These are phyloP conservation scores for Staurois parvus DNA, from an alignment of 2,797 vertebrate species.

Conservation along the genomic window DNA sequence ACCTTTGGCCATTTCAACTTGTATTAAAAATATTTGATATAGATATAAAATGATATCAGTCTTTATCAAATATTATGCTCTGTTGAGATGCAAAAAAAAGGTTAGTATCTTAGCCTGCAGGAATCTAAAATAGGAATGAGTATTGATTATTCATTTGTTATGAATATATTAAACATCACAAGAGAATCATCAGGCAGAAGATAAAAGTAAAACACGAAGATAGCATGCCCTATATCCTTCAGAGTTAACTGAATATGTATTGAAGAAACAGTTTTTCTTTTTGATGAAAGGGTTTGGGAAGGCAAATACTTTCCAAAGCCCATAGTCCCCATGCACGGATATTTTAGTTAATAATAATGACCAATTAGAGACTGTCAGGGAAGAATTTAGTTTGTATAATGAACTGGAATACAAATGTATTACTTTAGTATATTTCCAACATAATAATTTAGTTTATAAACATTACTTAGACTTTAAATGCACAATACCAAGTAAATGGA, in stretches of 20 bases:
- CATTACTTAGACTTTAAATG: background rate
- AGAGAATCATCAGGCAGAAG: background rate
- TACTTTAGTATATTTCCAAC: background rate
- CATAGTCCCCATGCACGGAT: background rate
- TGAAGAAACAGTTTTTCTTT: slow-evolving; percentile 7
- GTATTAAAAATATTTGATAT: too few species aligned
- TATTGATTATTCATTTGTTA: background rate
- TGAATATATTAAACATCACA: slow-evolving; percentile 29
- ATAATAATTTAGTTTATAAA: background rate
- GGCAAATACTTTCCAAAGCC: slow-evolving; percentile 20
- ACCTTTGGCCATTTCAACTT: too few species aligned
- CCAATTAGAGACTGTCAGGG: slow-evolving; percentile 16
- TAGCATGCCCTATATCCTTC: background rate
- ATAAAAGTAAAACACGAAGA: slow-evolving; percentile 13
- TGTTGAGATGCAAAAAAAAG: background rate
- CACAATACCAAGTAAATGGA: too few species aligned
- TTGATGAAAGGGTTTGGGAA: slow-evolving; percentile 24
- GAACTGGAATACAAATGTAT: slow-evolving; percentile 8
- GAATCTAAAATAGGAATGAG: background rate
- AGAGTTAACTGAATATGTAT: background rate
- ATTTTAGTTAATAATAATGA: slow-evolving; percentile 28
- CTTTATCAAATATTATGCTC: too few species aligned
- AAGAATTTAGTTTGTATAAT: slow-evolving; percentile 20
- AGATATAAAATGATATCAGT: too few species aligned
- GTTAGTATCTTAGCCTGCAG: background rate